phyloP scores from a whole-genome alignment of 2,113 vertebrate genomes.

The Acrocephalus kingi region DNA sequence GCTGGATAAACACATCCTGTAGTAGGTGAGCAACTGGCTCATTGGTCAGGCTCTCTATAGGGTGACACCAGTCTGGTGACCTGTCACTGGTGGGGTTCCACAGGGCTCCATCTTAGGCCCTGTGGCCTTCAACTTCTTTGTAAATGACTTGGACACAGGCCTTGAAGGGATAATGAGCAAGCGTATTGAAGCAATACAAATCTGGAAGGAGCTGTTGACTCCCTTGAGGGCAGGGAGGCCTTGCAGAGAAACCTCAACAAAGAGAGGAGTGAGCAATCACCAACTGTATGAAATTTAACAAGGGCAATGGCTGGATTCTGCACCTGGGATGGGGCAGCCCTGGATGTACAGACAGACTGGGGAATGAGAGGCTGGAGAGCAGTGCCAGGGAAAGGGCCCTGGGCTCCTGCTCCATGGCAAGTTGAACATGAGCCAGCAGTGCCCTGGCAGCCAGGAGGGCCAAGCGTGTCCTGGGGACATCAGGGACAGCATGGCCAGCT shows the following conservation, averaged over 20 bases:
- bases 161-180: not conserved
- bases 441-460: not conserved
- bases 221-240: fast-evolving
- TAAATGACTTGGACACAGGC: not conserved
- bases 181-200: not conserved
- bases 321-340: not conserved
- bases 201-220: not conserved
- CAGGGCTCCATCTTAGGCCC: not conserved
- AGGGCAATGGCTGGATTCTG: fast-evolving
- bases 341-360: not conserved
- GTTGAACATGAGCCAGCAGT: not conserved
- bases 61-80: not conserved
- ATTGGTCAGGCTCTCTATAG: not conserved
- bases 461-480: not conserved
- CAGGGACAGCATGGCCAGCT: not conserved
- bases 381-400: not conserved
- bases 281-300: fast-evolving
- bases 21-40: not conserved
- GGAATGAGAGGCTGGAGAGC: not conserved
- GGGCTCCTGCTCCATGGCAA: not conserved
- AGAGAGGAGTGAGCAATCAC: not conserved
- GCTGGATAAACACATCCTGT: too few species aligned
- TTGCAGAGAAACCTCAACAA: not conserved
- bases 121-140: not conserved
- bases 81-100: not conserved